Percentiles rank a stretch among this genome's conserved stretches.
These are phyloP conservation scores for Ichneumoninae sp. DNA, from an alignment of 2,888 invertebrate species.

Conservation along the genomic window DNA sequence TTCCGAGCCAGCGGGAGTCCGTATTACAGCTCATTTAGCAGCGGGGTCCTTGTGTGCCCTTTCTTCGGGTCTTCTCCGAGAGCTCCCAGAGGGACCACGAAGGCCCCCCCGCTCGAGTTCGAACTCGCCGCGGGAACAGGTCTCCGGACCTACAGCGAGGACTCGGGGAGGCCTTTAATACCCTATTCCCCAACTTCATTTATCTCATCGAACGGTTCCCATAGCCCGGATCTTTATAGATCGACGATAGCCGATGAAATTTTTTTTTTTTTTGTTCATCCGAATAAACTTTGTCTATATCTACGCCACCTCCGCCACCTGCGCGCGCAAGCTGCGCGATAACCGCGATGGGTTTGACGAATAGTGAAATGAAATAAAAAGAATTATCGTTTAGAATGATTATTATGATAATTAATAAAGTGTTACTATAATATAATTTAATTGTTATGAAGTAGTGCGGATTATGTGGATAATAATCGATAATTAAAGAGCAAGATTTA, in stretches of 20 bases:
- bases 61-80: constrained; percentile 71
- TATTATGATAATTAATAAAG: too few species aligned
- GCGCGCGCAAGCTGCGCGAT: not conserved
- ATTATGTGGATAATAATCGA: too few species aligned
- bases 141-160: constrained; percentile 76
- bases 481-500: too few species aligned
- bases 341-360: not conserved
- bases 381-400: too few species aligned
- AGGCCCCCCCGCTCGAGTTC: constrained; percentile 51
- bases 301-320: not conserved
- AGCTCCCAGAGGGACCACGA: constrained; percentile 52
- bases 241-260: constrained; percentile 3
- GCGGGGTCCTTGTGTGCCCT: constrained; percentile 80
- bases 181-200: constrained; percentile 51
- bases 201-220: constrained; percentile 72
- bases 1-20: constrained; percentile 81
- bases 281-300: not conserved
- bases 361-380: too few species aligned
- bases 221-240: constrained; percentile 58
- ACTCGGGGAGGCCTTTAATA: constrained; percentile 62
- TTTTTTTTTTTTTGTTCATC: not conserved
- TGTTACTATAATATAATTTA: too few species aligned
- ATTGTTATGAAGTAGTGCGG: too few species aligned
- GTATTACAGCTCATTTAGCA: constrained; percentile 84
- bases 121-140: constrained; percentile 68